phyloP scores from a whole-genome alignment of 2,888 invertebrate genomes.

The Ametastegia equiseti region DNA sequence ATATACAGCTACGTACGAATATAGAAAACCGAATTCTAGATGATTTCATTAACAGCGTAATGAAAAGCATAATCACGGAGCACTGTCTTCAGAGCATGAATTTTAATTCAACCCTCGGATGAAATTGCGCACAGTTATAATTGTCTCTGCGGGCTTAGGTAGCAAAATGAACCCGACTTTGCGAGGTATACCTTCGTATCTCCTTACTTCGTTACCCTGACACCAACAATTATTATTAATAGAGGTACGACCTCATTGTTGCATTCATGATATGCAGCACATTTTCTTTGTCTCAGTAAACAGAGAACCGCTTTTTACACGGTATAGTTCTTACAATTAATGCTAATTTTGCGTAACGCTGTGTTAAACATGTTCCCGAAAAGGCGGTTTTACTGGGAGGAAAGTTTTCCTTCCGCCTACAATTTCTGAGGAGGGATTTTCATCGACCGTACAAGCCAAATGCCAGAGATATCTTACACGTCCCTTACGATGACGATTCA shows the following conservation, averaged over 20 bases:
- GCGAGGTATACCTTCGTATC: not conserved
- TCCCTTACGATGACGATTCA: not conserved
- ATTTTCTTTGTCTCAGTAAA: not conserved
- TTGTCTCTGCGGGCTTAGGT: not conserved
- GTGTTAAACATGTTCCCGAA: conserved; percentile 7
- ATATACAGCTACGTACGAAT: not conserved
- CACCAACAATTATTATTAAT: conserved; percentile 28
- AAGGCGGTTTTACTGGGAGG: not conserved
- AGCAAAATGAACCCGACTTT: not conserved
- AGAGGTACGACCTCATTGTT: conserved; percentile 16
- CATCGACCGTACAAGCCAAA: not conserved
- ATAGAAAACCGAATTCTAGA: not conserved
- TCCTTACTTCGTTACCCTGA: not conserved
- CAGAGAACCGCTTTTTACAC: not conserved
- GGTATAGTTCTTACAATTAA: not conserved
- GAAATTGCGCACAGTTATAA: not conserved
- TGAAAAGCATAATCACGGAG: not conserved
- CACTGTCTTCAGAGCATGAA: not conserved
- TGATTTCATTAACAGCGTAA: not conserved
- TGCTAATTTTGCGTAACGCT: conserved; percentile 17
- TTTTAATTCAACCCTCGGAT: not conserved
- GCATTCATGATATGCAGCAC: not conserved
- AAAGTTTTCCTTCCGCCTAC: not conserved
- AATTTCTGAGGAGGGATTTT: conserved; percentile 4
- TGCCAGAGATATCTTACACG: not conserved